A percentile compares a stretch with the other conserved stretches of the same genome.
phyloP scores from a whole-genome alignment of 2,113 vertebrate genomes.

The Lamprologus speciosus region DNA sequence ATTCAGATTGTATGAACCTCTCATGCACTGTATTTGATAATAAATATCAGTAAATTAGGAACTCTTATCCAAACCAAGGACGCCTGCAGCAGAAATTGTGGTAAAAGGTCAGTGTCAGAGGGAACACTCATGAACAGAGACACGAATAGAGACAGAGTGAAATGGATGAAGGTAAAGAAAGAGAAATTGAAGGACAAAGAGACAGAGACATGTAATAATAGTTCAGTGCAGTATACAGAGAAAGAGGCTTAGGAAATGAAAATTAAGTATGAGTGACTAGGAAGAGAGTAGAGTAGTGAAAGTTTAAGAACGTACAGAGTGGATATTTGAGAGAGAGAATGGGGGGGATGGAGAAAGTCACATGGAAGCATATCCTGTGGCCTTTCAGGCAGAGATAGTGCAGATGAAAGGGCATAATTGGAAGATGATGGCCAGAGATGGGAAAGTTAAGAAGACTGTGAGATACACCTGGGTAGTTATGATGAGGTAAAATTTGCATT shows the following conservation, averaged over 20 bases:
- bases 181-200: neutral
- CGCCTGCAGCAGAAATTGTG: neutral
- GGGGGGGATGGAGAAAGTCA: neutral
- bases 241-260: neutral
- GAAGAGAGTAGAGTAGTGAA: neutral
- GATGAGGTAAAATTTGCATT: constrained; percentile 10
- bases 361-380: neutral
- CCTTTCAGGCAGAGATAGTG: neutral
- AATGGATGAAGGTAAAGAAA: neutral
- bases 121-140: neutral
- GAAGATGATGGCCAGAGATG: neutral
- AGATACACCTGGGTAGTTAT: neutral
- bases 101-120: neutral
- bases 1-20: neutral
- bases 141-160: neutral
- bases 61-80: neutral
- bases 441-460: neutral
- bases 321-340: neutral
- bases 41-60: neutral
- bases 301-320: neutral
- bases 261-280: neutral
- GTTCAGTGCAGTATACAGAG: neutral
- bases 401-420: constrained; percentile 15
- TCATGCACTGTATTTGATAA: neutral
- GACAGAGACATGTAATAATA: neutral